Evolutionary conservation across 1,140 invertebrate genomes (phyloP).

Genomic region (Triops longicaudatus): DNA sequence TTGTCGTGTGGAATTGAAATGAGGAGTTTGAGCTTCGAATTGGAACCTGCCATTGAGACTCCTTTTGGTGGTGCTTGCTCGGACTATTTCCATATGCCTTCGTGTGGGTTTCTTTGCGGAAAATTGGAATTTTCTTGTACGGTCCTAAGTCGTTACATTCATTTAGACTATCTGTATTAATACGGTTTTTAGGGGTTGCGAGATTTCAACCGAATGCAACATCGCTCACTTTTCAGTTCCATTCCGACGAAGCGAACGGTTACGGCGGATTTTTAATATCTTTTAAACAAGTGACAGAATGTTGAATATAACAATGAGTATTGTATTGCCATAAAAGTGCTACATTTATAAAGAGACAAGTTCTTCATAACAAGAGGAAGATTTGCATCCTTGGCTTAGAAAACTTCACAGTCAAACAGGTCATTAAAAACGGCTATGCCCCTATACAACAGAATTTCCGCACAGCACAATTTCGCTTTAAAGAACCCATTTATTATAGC

Average conservation of each 20-base stretch:
- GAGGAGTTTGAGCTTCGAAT: conserved; percentile 36
- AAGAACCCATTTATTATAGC: no score
- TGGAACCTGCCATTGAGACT: conserved; percentile 35
- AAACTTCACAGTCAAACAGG: no score
- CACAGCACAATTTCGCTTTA: no score
- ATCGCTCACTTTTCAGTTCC: conserved; percentile 39
- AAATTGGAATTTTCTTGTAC: conserved; percentile 35
- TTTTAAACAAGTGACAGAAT: conserved; percentile 38
- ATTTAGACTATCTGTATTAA: conserved; percentile 17
- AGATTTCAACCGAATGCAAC: conserved; percentile 38
- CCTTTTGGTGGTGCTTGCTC: conserved; percentile 39
- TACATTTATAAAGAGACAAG: background rate
- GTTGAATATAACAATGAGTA: conserved; percentile 22
- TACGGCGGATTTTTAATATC: conserved; percentile 37
- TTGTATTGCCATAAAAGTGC: background rate
- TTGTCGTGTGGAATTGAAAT: conserved; percentile 39
- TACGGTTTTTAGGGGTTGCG: conserved; percentile 35
- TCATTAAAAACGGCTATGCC: no score
- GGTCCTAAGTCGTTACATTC: conserved; percentile 13
- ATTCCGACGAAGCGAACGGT: conserved; percentile 36
- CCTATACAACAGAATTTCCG: no score
- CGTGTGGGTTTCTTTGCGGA: conserved; percentile 38
- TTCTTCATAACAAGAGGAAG: background rate
- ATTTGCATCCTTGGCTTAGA: no score
- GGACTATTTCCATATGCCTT: conserved; percentile 38